These are phyloP conservation scores for Clavelina lepadiformis DNA, from an alignment of 23 tunicate species.

Conservation along the genomic window DNA sequence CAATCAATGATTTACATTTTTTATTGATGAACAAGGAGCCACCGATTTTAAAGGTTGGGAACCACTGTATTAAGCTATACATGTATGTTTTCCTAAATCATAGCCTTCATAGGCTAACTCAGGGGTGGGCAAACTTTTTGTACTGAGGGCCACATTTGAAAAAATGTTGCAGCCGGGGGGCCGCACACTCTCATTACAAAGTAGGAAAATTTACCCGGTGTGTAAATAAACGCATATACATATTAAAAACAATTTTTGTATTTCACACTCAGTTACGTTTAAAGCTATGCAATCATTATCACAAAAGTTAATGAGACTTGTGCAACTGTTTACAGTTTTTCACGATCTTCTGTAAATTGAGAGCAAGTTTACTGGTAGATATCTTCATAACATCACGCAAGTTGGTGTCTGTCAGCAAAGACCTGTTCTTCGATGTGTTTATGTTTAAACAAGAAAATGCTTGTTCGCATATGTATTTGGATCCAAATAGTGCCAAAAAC, in stretches of 20 bases:
- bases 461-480: constrained; percentile 14
- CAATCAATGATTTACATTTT: no score
- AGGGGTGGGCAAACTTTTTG: constrained; percentile 20
- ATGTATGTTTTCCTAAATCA: no score
- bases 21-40: no score
- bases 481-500: constrained; percentile 16
- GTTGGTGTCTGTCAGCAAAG: constrained; percentile 13
- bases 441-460: constrained; percentile 18
- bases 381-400: constrained; percentile 14
- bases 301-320: constrained; percentile 23
- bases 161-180: constrained; percentile 7
- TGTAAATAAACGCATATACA: constrained; percentile 17
- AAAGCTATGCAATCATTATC: constrained; percentile 7
- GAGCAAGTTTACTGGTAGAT: constrained; percentile 22
- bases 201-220: constrained; percentile 9
- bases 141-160: constrained; percentile 1
- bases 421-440: constrained; percentile 18
- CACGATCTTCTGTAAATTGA: constrained; percentile 12
- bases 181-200: constrained; percentile 21
- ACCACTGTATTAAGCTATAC: no score
- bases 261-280: constrained; percentile 12
- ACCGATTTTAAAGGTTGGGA: no score
- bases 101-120: no score
- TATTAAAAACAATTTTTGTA: constrained; percentile 14
- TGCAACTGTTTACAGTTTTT: constrained; percentile 25